Percentiles rank a stretch among this genome's conserved stretches.
phyloP scores from a whole-genome alignment of 2,888 invertebrate genomes.

The Pseudanteris insignis region DNA sequence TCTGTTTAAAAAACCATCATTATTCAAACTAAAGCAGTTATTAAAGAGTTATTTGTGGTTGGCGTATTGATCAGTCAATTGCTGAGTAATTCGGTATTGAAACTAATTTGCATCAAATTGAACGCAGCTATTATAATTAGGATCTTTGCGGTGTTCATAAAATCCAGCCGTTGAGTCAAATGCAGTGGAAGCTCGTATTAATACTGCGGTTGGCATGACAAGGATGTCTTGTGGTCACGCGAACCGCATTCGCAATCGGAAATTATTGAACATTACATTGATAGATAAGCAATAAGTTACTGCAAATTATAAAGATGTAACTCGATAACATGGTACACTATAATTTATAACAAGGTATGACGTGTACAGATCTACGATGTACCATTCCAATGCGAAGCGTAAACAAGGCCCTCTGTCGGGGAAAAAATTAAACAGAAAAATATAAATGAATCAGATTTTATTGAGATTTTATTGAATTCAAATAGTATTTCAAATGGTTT shows the following conservation, averaged over 20 bases:
- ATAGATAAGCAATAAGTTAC: constrained; percentile 52
- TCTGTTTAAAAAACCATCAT: constrained; percentile 9
- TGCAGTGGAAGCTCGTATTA: constrained; percentile 33
- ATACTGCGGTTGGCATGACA: constrained; percentile 46
- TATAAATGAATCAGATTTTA: constrained; percentile 4
- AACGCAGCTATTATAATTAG: constrained; percentile 32
- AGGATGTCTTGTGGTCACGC: constrained; percentile 54
- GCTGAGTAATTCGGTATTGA: constrained; percentile 27
- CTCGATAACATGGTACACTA: too few relatives aligned
- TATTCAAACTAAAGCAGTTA: constrained; percentile 17
- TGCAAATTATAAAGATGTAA: constrained; percentile 25
- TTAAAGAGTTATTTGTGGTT: constrained; percentile 28
- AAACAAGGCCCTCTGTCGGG: constrained; percentile 15
- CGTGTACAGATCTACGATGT: constrained; percentile 8
- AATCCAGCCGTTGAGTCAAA: constrained; percentile 30
- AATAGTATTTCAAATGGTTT: too few relatives aligned
- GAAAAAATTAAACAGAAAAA: constrained; percentile 20
- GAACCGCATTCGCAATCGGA: constrained; percentile 49
- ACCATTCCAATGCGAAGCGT: constrained; percentile 6
- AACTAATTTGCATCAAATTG: constrained; percentile 37
- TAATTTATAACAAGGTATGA: constrained; percentile 30
- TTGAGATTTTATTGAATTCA: too few relatives aligned
- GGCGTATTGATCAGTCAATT: constrained; percentile 35
- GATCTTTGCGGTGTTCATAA: constrained; percentile 39
- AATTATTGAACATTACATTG: constrained; percentile 55